Evolutionary conservation across 64 coral and sea anemone species (phyloP).

Genomic region (Exaiptasia diaphana): DNA sequence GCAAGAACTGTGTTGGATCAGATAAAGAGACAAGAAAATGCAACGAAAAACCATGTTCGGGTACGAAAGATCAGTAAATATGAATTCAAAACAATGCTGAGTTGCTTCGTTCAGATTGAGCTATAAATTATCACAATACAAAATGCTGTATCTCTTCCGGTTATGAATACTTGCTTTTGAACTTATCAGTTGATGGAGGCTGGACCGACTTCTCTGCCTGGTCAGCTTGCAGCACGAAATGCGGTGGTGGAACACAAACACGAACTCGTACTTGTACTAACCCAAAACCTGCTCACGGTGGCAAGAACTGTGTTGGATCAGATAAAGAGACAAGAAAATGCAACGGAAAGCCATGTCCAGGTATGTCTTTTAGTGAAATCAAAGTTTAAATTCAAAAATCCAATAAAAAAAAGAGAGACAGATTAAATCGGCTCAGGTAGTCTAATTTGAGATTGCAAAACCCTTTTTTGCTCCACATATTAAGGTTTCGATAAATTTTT

Average conservation of each 20-base stretch:
- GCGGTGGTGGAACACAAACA: neutral
- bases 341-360: neutral
- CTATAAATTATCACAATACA: too few relatives aligned
- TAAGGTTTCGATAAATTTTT: neutral
- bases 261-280: conserved; percentile 3
- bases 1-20: neutral
- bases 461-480: too few relatives aligned
- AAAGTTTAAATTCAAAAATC: too few relatives aligned
- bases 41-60: neutral
- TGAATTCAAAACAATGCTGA: too few relatives aligned
- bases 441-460: too few relatives aligned
- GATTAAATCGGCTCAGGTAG: too few relatives aligned
- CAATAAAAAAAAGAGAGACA: too few relatives aligned
- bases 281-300: conserved; percentile 4
- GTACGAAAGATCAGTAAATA: too few relatives aligned
- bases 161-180: neutral
- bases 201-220: neutral
- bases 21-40: neutral
- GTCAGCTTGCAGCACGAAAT: neutral
- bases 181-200: neutral
- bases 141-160: too few relatives aligned
- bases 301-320: neutral
- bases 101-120: too few relatives aligned
- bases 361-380: neutral
- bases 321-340: neutral